Percentiles rank a stretch among this genome's conserved stretches.
phyloP scores from a whole-genome alignment of 2,113 vertebrate species.

The Apodemus speciosus region DNA sequence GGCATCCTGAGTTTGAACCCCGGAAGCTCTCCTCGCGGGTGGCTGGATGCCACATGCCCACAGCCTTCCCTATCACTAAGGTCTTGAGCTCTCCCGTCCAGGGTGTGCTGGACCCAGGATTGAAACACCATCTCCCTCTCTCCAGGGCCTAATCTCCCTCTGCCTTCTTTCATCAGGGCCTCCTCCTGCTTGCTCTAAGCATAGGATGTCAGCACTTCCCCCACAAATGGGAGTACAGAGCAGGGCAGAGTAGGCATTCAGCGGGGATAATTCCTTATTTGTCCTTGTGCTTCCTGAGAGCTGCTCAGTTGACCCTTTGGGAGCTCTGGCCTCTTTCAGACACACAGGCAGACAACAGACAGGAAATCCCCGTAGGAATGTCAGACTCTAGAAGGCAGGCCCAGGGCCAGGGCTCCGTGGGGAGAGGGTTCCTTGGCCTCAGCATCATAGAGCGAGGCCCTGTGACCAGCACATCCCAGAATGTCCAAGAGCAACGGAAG shows the following conservation, averaged over 20 bases:
- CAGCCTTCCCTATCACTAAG: neutral
- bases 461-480: neutral
- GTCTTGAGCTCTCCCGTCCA: neutral
- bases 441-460: neutral
- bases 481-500: neutral
- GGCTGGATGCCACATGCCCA: neutral
- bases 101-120: neutral
- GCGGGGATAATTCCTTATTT: neutral
- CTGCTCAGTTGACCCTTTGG: neutral
- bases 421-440: neutral
- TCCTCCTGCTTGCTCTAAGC: fast-evolving
- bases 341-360: slow-evolving; percentile 49
- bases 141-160: no score
- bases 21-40: no score
- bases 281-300: slow-evolving; percentile 70
- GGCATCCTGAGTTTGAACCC: neutral
- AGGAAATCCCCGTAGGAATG: slow-evolving; percentile 62
- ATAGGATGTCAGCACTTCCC: neutral
- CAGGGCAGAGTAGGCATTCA: neutral
- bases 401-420: neutral
- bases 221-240: neutral
- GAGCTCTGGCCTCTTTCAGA: slow-evolving; percentile 41
- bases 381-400: slow-evolving; percentile 27
- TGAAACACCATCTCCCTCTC: no score
- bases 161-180: neutral